Conservation (phyloP, 2,113 vertebrate species). For the Grus americana region DNA sequence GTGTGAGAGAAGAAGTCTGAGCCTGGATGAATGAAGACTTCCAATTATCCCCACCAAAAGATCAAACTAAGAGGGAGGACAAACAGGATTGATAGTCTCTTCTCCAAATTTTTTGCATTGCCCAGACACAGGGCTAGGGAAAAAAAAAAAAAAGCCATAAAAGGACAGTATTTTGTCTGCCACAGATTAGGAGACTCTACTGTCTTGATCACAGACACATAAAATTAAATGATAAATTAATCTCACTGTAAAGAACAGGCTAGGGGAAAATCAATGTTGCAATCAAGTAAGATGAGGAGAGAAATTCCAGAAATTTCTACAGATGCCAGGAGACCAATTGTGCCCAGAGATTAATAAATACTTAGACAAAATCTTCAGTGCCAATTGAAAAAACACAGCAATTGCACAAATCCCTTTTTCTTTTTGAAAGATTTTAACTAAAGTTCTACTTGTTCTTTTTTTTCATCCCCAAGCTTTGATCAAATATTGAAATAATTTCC, state of each 20-base stretch:
- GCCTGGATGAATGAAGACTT: neutral
- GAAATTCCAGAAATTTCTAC: slow-evolving; percentile 34
- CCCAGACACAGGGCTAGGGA: neutral
- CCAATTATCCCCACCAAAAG: neutral
- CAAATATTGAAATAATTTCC: slow-evolving; percentile 41
- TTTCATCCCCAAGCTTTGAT: slow-evolving; percentile 12
- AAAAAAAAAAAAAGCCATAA: neutral
- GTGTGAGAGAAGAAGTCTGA: neutral
- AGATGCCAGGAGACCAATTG: neutral
- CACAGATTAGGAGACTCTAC: slow-evolving; percentile 41
- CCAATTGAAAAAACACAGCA: slow-evolving; percentile 9
- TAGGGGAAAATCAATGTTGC: slow-evolving; percentile 32
- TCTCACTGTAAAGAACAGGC: slow-evolving; percentile 17
- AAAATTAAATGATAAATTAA: slow-evolving; percentile 55
- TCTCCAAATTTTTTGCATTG: neutral
- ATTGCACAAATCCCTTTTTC: slow-evolving; percentile 27
- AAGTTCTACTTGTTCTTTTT: slow-evolving; percentile 44
- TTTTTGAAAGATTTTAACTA: slow-evolving; percentile 46
- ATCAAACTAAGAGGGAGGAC: neutral
- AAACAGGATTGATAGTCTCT: neutral
- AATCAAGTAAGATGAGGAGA: slow-evolving; percentile 35
- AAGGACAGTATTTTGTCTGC: neutral
- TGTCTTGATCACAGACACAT: slow-evolving; percentile 48
- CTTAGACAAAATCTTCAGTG: slow-evolving; percentile 20
- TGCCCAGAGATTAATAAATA: slow-evolving; percentile 38